Conservation (phyloP, 2,797 vertebrate species). For the Eulemur coronatus region DNA sequence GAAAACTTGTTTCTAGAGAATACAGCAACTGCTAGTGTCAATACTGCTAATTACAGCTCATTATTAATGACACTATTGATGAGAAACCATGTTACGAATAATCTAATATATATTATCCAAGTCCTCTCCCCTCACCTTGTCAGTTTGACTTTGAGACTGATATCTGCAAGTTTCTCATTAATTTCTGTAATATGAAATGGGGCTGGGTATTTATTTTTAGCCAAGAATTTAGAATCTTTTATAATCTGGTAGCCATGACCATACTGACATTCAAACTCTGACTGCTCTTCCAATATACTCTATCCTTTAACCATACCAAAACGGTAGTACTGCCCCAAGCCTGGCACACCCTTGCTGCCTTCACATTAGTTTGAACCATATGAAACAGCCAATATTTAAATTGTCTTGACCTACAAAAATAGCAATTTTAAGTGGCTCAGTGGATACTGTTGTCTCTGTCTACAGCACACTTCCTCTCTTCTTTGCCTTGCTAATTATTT, state of each 20-base stretch:
- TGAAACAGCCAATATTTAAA: neutral
- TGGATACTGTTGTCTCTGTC: neutral
- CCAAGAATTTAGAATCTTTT: neutral
- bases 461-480: neutral
- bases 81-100: constrained; percentile 26
- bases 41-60: neutral
- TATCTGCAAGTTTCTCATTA: neutral
- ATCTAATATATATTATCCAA: neutral
- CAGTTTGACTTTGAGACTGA: constrained; percentile 43
- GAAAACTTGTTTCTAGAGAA: constrained; percentile 19
- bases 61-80: constrained; percentile 15
- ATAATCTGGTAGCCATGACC: neutral
- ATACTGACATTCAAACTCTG: neutral
- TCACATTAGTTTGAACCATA: neutral
- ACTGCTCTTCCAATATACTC: neutral
- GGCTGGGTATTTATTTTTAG: neutral
- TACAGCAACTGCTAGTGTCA: neutral
- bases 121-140: neutral
- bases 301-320: neutral
- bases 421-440: neutral
- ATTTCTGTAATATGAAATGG: constrained; percentile 38
- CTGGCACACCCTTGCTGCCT: neutral
- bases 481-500: constrained; percentile 25
- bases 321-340: neutral
- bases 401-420: neutral